These are phyloP conservation scores for Mongoloraphidia duomilia DNA, from an alignment of 2,888 invertebrate genomes.

Conservation along the genomic window DNA sequence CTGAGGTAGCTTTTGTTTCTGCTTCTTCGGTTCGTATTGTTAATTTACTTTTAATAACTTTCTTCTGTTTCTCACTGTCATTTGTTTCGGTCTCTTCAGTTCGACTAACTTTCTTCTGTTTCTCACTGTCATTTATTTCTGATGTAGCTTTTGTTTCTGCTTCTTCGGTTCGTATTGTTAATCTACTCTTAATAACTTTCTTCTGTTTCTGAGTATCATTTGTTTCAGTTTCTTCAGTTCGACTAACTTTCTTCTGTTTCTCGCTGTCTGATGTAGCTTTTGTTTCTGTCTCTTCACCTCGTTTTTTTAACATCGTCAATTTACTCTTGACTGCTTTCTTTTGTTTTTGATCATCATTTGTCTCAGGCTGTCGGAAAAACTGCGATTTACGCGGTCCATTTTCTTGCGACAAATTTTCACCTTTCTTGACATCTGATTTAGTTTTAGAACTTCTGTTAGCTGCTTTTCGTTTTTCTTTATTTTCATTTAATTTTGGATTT, in stretches of 20 bases:
- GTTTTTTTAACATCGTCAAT: too few relatives aligned
- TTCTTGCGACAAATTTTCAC: too few relatives aligned
- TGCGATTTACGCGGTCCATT: too few relatives aligned
- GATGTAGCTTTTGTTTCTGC: constrained; percentile 1
- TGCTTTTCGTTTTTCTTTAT: too few relatives aligned
- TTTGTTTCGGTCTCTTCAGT: constrained; percentile 5
- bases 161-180: constrained; percentile 2
- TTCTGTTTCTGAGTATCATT: constrained; percentile 3
- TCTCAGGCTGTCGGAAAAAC: too few relatives aligned
- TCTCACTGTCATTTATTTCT: neutral
- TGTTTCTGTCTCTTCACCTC: neutral
- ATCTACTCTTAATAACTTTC: constrained; percentile 2
- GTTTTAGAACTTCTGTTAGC: too few relatives aligned
- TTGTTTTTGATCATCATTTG: too few relatives aligned
- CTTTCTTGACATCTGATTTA: too few relatives aligned
- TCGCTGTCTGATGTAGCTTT: neutral
- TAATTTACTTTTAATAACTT: constrained; percentile 1
- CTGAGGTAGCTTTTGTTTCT: constrained; percentile 1
- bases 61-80: constrained; percentile 2
- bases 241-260: too few relatives aligned
- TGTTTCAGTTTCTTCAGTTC: constrained; percentile 3
- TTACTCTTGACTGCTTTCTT: too few relatives aligned
- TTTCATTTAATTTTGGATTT: too few relatives aligned
- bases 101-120: too few relatives aligned
- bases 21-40: constrained; percentile 3